Base-by-base conservation (phyloP, 30 jellyfish, hydroid and myxozoan genomes). In the Sanderia malayensis region DNA sequence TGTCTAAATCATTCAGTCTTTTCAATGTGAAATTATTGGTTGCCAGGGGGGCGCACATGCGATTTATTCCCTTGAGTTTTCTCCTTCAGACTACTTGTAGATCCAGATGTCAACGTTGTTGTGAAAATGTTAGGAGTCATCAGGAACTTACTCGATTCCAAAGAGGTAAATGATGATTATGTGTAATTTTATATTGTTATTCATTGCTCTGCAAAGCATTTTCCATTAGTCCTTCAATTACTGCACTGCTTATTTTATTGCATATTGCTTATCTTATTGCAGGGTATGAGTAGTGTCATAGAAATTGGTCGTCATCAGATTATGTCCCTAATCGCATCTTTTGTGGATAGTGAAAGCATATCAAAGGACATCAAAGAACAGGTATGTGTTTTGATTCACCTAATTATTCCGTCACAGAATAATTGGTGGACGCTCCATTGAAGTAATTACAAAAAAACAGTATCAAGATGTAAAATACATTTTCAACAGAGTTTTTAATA, bases 71-170 rank as follows among this genome's bases (percentile, higher is more conserved):
- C n/a, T n/a, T n/a, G n/a, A n/a, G n/a, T n/a, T n/a, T n/a, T n/a
- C n/a, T n/a, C 17, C 2, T 73, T 2, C 44, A 83, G 95, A 11
- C 68, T 83, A 3, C 72, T 88, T 2, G 92, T 65, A 33, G 86
- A 74, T 46, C 85, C 86, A 10, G 85, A 81, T 58, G 69, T 69
- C 21, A 86, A 88, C 19, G 89, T 88, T 30, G 70, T 86, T 0
- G 81, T 80, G 24, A 80, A 81, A 46, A 32, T 84, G 8, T 89
- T 88, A n/a, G 97, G 97, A 0, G 57, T 88, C 9, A 44, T 88
- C 18, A 69, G 97, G 17, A 88, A 88, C 73, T 9, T 88, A 18
- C 61, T 88, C 30, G 68, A 95, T 7, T 89, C 75, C 13, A 88
- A 88, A 67, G 93, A 88, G 75, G 97, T 88, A 28, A 25, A 91